Evolutionary conservation across 2,113 vertebrate genomes (phyloP), one percentile per base, ranked within the genome.

Genomic region (Proteles cristata): DNA sequence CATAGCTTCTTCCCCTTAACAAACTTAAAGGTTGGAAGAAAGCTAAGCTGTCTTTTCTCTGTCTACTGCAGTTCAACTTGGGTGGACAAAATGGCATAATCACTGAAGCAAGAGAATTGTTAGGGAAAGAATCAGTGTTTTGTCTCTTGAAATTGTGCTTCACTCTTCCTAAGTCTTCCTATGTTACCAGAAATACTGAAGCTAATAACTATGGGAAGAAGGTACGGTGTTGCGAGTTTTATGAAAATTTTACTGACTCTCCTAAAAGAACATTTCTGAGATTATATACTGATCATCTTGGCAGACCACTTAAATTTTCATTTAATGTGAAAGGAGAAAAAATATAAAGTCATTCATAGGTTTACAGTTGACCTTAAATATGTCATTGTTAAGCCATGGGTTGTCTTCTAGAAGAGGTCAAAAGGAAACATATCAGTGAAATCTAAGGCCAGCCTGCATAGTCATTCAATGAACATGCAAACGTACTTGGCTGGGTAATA

Each of bases 301-400:
- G 19, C 17, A 94, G 23, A 9, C 25, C 81, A 35, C 26, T 94
- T 88, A 93, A 93, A 76, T 21, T 91, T 83, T 83, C 0, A 35
- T 45, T 97, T 82, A 82, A 88, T 50, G 26, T 39, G 63, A 94
- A 88, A 76, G 25, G 14, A 88, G 23, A 84, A 94, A 95, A 95
- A 96, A 88, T n/a, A 76, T 33, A 97, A 95, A 97, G 43, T 33
- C 23, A 81, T 80, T 84, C 48, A 83, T 79, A 89, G 17, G 48
- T 86, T 28, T 71, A 89, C 5, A 93, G 9, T 89, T 85, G 39
- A 74, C 33, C 10, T 93, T 95, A 90, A 96, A 81, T 85, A 12
- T 87, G 77, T 73, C 33, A 50, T 55, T 93, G 16, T 77, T 43
- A 96, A 96, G 53, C 25, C 89, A 58, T n/a, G n/a, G 35, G 14